phyloP scores from a whole-genome alignment of 1,140 invertebrate genomes.

The Contarinia nasturtii region DNA sequence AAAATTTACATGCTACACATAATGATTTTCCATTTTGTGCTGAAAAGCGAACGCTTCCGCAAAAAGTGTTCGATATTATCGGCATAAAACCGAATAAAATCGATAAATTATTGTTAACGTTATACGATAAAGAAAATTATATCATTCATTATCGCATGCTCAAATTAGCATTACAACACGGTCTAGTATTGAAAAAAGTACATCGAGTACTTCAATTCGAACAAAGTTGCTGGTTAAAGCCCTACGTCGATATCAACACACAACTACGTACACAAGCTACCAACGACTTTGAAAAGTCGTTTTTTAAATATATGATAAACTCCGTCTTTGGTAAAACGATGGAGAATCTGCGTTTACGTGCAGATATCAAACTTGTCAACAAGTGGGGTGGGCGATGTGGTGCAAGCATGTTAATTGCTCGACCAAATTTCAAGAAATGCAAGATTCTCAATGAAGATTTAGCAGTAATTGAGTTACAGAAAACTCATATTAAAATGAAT shows the following conservation, averaged over 20 bases:
- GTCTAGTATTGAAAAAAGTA: constrained; percentile 26
- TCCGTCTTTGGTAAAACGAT: constrained; percentile 28
- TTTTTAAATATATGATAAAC: constrained; percentile 30
- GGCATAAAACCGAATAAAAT: constrained; percentile 7
- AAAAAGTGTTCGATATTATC: neutral
- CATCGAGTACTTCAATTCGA: constrained; percentile 29
- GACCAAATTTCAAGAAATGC: constrained; percentile 21
- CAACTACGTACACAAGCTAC: constrained; percentile 16
- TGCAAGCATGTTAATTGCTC: constrained; percentile 16
- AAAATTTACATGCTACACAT: constrained; percentile 28
- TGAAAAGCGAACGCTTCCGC: constrained; percentile 12
- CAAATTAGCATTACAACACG: constrained; percentile 25
- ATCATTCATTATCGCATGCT: constrained; percentile 29
- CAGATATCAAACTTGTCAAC: constrained; percentile 21
- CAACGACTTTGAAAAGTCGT: constrained; percentile 29
- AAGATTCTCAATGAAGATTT: constrained; percentile 20
- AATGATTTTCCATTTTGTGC: constrained; percentile 28
- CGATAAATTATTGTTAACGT: constrained; percentile 18
- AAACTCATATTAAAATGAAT: constrained; percentile 16
- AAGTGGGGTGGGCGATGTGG: constrained; percentile 16
- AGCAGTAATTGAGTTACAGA: constrained; percentile 18
- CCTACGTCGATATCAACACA: constrained; percentile 27
- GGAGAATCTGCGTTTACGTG: constrained; percentile 27
- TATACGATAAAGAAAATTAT: constrained; percentile 24
- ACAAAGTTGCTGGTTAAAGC: constrained; percentile 26